phyloP scores from a whole-genome alignment of 2,888 invertebrate genomes.

The Blastobasis adustella region DNA sequence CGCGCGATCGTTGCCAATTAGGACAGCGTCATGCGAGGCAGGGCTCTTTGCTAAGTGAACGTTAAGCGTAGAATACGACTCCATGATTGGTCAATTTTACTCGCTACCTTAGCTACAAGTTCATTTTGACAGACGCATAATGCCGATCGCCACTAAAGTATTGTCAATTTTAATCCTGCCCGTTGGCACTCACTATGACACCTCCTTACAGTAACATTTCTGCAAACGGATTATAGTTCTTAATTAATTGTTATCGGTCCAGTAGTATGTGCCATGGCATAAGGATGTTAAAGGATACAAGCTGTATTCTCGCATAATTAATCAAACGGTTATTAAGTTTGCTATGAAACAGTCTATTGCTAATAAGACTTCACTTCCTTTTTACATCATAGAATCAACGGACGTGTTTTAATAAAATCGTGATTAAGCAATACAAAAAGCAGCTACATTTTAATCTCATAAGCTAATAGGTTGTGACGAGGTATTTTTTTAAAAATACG shows the following conservation, averaged over 20 bases:
- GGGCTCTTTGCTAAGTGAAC: background rate
- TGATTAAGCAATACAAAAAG: slow-evolving; percentile 15
- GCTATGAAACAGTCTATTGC: background rate
- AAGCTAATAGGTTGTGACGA: no score
- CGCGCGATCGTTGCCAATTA: background rate
- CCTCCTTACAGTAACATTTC: no score
- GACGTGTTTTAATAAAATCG: slow-evolving; percentile 24
- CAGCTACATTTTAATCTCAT: no score
- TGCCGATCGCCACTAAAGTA: no score
- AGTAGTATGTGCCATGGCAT: background rate
- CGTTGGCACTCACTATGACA: no score
- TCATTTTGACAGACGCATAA: no score
- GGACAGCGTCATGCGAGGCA: background rate
- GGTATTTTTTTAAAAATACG: no score
- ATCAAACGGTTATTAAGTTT: slow-evolving; percentile 1
- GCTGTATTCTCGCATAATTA: slow-evolving; percentile 4
- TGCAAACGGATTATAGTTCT: background rate
- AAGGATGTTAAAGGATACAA: slow-evolving; percentile 1
- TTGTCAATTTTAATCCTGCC: no score
- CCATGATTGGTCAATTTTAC: background rate
- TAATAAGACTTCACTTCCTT: background rate
- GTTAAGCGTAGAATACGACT: no score
- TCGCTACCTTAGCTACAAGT: background rate
- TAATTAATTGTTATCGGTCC: background rate
- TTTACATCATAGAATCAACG: slow-evolving; percentile 8